Conservation (phyloP, 2,113 vertebrate genomes). For the Typhlomys cinereus region DNA sequence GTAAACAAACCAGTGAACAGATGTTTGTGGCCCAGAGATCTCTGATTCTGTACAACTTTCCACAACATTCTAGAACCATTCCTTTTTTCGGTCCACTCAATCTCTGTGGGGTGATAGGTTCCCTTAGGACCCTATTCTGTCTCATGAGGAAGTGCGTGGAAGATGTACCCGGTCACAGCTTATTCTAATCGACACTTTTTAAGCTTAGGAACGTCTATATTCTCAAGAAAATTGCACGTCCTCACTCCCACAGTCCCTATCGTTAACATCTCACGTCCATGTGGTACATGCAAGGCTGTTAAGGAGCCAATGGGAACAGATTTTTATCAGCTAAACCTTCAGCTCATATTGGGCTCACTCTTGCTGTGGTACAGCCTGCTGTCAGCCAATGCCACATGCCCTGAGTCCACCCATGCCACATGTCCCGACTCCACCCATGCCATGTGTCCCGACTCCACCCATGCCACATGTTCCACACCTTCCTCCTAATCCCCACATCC, state of each 20-base stretch:
- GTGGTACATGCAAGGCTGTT: accelerated
- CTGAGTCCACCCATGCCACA: accelerated
- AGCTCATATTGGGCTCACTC: accelerated
- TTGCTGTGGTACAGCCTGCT: accelerated
- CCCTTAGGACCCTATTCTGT: neutral
- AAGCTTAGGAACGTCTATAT: neutral
- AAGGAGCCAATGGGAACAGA: accelerated
- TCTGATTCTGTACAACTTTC: neutral
- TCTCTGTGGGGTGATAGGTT: neutral
- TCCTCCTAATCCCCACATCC: no score
- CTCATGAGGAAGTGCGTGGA: neutral
- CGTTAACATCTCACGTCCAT: accelerated
- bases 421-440: accelerated
- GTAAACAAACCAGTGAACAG: neutral
- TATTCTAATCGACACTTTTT: neutral
- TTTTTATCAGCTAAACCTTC: accelerated
- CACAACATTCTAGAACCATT: neutral
- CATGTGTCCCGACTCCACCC: no score
- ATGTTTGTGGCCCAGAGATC: no score
- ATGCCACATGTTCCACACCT: no score
- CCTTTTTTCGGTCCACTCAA: neutral
- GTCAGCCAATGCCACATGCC: neutral
- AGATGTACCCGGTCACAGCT: neutral
- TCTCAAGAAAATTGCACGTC: neutral
- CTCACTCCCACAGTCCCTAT: accelerated